Base-by-base conservation (phyloP, 2,888 invertebrate genomes). In the Eumacrocentrus americanus region DNA sequence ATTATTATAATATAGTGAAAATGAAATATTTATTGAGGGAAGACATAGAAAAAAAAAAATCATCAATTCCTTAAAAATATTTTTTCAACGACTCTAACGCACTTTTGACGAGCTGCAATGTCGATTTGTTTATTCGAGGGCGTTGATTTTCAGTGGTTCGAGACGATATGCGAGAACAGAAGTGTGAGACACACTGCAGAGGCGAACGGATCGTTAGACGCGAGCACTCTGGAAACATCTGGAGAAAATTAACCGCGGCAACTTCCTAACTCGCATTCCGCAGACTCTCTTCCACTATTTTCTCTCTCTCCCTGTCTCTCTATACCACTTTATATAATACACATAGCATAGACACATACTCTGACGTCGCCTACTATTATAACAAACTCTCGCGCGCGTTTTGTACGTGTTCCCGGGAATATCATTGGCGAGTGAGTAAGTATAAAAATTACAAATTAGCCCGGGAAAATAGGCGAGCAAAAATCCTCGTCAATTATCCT, bases 211-310 rank as follows among this genome's bases (percentile, higher is more conserved):
- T 60, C 52, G 63, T 57, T 46, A 57, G 51, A 50, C 42, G 35
- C 47, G 23, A 38, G 48, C 38, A 42, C 50, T 63, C 50, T 29
- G 29, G 14, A 29, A 58, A 67, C 67, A 67, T 67, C 65, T 67
- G 67, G 67, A 67, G 60, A 62, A 63, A 62, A 67, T 67, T 65
- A 67, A 56, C 56, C 56, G 37, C 48, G 23, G 37, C 55, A 48
- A 56, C 56, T 48, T 56, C 48, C 18, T 56, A 56, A 56, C 56
- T 56, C 56, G 38, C 56, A 47, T 47, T 20, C 51, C 22, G 6
- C 20, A 56, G 47, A 47, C 56, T 48, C 22, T 38, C 51, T 12
- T 38, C 11, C 22, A 37, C 3, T 44, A 38, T 38, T 23, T 38
- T 7, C 18, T 16, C 52, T 38, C 20, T 52, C 37, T 52, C 40